These are phyloP conservation scores for Orientallactaga sibirica DNA, from an alignment of 2,797 vertebrate species.

Conservation along the genomic window DNA sequence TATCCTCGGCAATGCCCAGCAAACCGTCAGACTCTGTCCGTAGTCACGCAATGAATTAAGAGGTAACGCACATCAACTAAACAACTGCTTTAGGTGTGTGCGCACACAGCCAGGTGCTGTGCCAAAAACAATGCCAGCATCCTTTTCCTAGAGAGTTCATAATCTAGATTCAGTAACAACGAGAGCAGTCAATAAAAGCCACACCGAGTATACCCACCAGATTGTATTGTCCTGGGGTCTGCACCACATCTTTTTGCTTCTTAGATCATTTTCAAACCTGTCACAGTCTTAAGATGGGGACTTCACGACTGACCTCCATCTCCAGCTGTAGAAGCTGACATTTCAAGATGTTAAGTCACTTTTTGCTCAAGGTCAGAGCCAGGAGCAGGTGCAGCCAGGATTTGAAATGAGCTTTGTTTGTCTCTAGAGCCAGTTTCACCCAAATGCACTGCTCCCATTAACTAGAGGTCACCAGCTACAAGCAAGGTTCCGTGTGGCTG, in stretches of 20 bases:
- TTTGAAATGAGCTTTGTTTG: not conserved
- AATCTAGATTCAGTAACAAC: not conserved
- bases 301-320: not conserved
- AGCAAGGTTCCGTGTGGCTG: no score
- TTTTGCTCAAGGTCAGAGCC: not conserved
- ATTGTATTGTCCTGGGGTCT: not conserved
- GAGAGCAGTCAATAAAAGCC: not conserved
- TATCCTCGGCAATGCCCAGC: not conserved
- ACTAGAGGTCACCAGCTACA: not conserved
- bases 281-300: not conserved
- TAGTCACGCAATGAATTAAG: not conserved
- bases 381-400: not conserved
- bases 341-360: not conserved
- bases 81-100: not conserved
- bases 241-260: not conserved
- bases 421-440: not conserved
- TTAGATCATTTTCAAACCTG: not conserved
- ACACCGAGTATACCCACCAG: no score
- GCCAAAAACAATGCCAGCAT: not conserved
- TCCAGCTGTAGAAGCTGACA: not conserved
- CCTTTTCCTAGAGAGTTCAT: not conserved
- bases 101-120: no score
- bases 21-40: not conserved
- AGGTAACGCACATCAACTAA: not conserved
- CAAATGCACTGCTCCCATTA: not conserved